Evolutionary conservation across 2,797 vertebrate genomes (phyloP), one percentile per base, ranked within the genome.

Genomic region (Ctenopoma kingsleyae): DNA sequence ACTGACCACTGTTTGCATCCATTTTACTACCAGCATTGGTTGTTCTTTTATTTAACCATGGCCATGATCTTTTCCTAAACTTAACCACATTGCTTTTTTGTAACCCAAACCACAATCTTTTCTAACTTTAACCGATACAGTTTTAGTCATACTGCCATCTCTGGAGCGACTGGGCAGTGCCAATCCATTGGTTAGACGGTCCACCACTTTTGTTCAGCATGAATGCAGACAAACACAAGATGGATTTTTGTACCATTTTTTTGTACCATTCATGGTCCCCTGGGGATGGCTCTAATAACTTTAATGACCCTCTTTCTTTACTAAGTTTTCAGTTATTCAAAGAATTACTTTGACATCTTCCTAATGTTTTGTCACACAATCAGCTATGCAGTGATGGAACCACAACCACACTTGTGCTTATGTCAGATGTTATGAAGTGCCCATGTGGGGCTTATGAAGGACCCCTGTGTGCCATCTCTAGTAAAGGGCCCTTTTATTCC

Each of bases 361-460:
- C 4, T 3, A 38, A 3, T 11, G 36, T 38, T 38, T 38, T 38
- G 36, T 11, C 36, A 38, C 36, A 38, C 82, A 76, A 76, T 84
- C 78, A 88, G 74, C 66, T 69, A 67, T 67, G 73, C 77, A 89
- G 76, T 81, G 85, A 87, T 86, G 81, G 65, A 88, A 89, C 83
- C 88, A 72, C 83, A 88, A 89, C 83, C 83, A 83, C 82, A 85
- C 85, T 88, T 78, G 85, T 91, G 90, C 86, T 91, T 83, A 89
- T 90, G 88, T 91, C 87, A 89, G 81, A 92, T 89, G 84, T 90
- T 89, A 88, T 90, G 82, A 91, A 90, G 83, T 88, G 73, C 76
- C 78, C 72, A 86, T 76, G 84, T 84, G 77, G 83, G 74, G 80
- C 83, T 89, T 74, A 91, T 91, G 83, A 91, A 92, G 88, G 89